These are phyloP conservation scores for Phorcus lineatus DNA, from an alignment of 2,888 invertebrate genomes.

Conservation along the genomic window DNA sequence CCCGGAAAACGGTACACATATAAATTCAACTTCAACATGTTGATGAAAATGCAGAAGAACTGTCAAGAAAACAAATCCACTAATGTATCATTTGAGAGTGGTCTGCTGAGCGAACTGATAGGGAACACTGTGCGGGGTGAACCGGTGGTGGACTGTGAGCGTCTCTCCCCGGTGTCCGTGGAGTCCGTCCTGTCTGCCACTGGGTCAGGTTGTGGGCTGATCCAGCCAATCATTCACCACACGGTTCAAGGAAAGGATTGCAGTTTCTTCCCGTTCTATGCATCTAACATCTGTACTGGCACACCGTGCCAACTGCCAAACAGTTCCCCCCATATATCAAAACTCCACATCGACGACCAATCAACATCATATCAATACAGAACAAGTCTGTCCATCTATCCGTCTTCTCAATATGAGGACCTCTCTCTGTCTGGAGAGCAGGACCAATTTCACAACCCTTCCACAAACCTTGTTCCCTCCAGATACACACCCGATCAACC, in stretches of 20 bases:
- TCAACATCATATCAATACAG: too few relatives aligned
- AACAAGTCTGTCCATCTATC: too few relatives aligned
- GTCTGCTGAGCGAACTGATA: neutral
- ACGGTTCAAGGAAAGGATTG: too few relatives aligned
- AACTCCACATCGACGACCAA: too few relatives aligned
- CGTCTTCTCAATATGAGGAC: too few relatives aligned
- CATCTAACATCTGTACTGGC: too few relatives aligned
- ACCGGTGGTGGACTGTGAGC: neutral
- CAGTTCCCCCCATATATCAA: too few relatives aligned
- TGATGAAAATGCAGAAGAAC: conserved; percentile 26
- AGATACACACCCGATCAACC: neutral
- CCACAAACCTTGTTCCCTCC: neutral
- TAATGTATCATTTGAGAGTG: neutral
- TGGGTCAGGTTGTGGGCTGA: too few relatives aligned
- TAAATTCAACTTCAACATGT: conserved; percentile 46
- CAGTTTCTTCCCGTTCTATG: too few relatives aligned
- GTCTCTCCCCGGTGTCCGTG: neutral
- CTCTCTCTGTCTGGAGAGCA: too few relatives aligned
- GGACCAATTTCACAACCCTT: neutral
- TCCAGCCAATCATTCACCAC: too few relatives aligned
- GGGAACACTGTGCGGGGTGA: neutral
- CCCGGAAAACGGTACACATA: conserved; percentile 55
- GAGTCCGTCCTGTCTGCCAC: neutral
- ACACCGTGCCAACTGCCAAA: too few relatives aligned
- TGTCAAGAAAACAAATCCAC: neutral